Evolutionary conservation across 2,113 vertebrate genomes (phyloP).

Genomic region (Symphodus melops): DNA sequence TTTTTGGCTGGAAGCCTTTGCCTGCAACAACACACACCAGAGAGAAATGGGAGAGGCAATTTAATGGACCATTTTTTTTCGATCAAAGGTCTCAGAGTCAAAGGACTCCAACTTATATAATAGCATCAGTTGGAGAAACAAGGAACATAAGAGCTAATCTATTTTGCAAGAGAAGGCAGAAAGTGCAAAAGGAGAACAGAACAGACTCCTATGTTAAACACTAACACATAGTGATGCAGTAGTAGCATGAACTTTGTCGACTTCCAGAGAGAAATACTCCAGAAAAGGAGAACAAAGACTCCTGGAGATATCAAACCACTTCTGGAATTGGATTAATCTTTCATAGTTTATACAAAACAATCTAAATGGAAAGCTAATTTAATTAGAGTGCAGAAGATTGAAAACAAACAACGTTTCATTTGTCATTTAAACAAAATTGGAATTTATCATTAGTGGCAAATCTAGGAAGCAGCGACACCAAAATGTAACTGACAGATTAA

Average conservation of each 20-base stretch:
- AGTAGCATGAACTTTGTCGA: slow-evolving; percentile 10
- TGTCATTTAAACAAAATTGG: neutral
- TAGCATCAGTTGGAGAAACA: neutral
- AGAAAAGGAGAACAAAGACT: no score
- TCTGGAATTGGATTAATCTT: neutral
- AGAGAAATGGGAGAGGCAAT: neutral
- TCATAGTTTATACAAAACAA: neutral
- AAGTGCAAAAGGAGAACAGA: neutral
- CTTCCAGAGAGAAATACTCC: neutral
- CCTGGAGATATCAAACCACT: neutral
- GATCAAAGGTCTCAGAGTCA: neutral
- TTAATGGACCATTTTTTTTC: slow-evolving; percentile 1
- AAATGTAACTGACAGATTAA: neutral
- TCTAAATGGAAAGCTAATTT: neutral
- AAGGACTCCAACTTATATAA: neutral
- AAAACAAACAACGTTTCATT: neutral
- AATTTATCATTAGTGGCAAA: slow-evolving; percentile 10
- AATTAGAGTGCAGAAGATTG: neutral
- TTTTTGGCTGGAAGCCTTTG: slow-evolving; percentile 96
- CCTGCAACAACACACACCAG: slow-evolving; percentile 80
- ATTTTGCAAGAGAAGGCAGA: neutral
- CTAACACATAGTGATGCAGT: slow-evolving; percentile 21
- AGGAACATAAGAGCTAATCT: neutral
- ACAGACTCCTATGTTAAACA: slow-evolving; percentile 8
- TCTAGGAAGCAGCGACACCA: neutral